These are phyloP conservation scores for Lytechinus variegatus DNA, from an alignment of 35 echinoderm and acorn worm genomes.

Conservation along the genomic window DNA sequence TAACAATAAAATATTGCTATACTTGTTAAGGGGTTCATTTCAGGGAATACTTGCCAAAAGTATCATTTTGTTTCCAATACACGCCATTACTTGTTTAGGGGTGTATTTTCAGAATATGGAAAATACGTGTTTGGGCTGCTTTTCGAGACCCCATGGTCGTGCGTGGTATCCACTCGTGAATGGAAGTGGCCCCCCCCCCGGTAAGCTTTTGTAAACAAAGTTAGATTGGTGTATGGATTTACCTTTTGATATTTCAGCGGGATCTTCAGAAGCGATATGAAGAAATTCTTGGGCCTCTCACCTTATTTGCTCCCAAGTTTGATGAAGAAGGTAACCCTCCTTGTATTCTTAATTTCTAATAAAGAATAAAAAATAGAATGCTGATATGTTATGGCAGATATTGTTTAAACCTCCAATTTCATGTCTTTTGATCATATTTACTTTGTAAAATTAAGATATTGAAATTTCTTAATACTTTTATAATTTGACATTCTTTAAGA, in stretches of 20 bases:
- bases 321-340: conserved; percentile 83
- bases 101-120: too few relatives aligned
- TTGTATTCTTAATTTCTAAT: not conserved
- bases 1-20: too few relatives aligned
- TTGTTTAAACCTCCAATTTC: not conserved
- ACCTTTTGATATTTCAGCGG: conserved; percentile 37
- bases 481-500: not conserved
- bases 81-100: too few relatives aligned
- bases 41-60: too few relatives aligned
- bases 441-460: not conserved
- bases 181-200: too few relatives aligned
- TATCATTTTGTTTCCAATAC: too few relatives aligned
- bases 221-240: too few relatives aligned
- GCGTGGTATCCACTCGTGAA: too few relatives aligned
- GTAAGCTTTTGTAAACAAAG: too few relatives aligned
- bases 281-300: conserved; percentile 89
- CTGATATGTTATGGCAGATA: not conserved
- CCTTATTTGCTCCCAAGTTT: conserved; percentile 87
- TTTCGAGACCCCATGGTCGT: too few relatives aligned
- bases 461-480: not conserved
- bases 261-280: conserved; percentile 93
- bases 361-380: not conserved
- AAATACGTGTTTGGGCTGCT: too few relatives aligned
- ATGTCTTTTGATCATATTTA: not conserved
- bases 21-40: too few relatives aligned